phyloP scores from a whole-genome alignment of 1,140 invertebrate species.

The Homarus americanus region DNA sequence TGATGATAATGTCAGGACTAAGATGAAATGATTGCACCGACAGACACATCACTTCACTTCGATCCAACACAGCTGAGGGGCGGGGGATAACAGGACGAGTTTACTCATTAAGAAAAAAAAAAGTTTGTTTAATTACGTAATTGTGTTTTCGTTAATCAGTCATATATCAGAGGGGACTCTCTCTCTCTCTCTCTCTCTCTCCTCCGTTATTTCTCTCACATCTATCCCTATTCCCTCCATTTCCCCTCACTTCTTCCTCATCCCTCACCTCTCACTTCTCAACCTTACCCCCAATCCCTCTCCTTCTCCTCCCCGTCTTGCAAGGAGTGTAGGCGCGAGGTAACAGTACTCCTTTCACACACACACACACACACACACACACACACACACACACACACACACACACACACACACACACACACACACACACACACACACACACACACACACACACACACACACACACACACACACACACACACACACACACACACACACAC shows the following conservation, averaged over 20 bases:
- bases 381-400: slow-evolving; percentile 8
- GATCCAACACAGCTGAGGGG: too few species aligned
- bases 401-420: neutral
- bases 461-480: slow-evolving; percentile 7
- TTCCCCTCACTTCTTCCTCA: neutral
- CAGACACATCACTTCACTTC: too few species aligned
- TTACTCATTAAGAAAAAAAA: too few species aligned
- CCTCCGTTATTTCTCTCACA: neutral
- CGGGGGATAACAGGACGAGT: too few species aligned
- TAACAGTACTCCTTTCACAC: too few species aligned
- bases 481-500: slow-evolving; percentile 3
- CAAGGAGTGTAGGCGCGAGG: too few species aligned
- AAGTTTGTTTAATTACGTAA: too few species aligned
- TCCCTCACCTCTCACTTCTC: neutral
- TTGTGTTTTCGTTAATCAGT: too few species aligned
- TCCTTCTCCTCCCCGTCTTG: neutral
- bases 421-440: neutral
- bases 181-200: slow-evolving; percentile 35
- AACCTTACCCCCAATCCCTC: neutral
- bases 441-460: slow-evolving; percentile 3
- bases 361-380: slow-evolving; percentile 19
- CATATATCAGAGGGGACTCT: too few species aligned
- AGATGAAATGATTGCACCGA: too few species aligned
- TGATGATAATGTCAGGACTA: too few species aligned
- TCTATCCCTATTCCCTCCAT: slow-evolving; percentile 7